phyloP scores from a whole-genome alignment of 2,888 invertebrate genomes.

The Idaea aversata region DNA sequence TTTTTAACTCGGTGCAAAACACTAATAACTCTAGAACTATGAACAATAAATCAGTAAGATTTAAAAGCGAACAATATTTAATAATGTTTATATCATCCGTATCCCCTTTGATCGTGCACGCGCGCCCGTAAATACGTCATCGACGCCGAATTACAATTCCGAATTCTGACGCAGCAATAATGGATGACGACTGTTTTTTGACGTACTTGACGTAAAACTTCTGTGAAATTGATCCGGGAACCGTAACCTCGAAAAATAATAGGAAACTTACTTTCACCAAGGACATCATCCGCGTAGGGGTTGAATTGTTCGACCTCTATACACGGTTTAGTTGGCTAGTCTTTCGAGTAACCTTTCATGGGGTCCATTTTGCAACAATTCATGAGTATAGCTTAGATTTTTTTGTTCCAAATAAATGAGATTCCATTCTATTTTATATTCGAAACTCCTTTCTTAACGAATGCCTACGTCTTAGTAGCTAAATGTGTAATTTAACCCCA shows the following conservation, averaged over 20 bases:
- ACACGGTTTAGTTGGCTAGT: too few relatives aligned
- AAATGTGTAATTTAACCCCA: too few relatives aligned
- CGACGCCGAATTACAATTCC: constrained; percentile 6
- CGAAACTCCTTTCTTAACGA: too few relatives aligned
- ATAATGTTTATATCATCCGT: constrained; percentile 10
- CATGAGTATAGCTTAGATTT: too few relatives aligned
- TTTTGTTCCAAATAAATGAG: too few relatives aligned
- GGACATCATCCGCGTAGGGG: too few relatives aligned
- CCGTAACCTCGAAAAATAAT: not conserved
- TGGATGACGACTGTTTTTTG: constrained; percentile 18
- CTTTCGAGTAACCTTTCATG: too few relatives aligned
- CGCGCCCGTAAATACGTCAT: constrained; percentile 20
- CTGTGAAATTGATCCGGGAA: not conserved
- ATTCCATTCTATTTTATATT: too few relatives aligned
- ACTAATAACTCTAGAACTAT: not conserved
- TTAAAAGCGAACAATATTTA: constrained; percentile 8
- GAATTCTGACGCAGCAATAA: not conserved
- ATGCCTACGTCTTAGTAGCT: too few relatives aligned
- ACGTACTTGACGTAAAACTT: not conserved
- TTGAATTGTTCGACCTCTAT: too few relatives aligned
- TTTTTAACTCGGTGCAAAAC: not conserved
- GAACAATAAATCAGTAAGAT: not conserved
- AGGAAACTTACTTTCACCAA: too few relatives aligned
- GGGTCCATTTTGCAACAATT: too few relatives aligned
- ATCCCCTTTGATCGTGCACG: constrained; percentile 19